Conservation (phyloP, 2,797 vertebrate species). For the Salarias fasciatus region DNA sequence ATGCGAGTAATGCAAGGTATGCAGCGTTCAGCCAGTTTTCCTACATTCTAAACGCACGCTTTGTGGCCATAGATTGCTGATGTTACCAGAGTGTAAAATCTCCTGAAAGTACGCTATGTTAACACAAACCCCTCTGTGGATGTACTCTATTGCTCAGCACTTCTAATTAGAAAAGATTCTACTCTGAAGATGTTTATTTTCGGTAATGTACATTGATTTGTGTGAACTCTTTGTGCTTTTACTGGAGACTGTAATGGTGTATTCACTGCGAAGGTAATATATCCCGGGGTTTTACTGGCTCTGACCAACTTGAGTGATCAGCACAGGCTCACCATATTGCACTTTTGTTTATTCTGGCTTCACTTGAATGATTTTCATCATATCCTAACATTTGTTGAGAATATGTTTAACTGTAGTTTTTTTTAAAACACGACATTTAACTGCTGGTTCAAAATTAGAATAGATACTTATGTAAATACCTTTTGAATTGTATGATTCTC, state of each 20-base stretch:
- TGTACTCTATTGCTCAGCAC: conserved; percentile 21
- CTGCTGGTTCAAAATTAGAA: neutral
- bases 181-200: conserved; percentile 67
- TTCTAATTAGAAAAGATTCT: conserved; percentile 10
- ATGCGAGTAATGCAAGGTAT: conserved; percentile 48
- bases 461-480: too few relatives aligned
- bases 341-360: neutral
- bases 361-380: neutral
- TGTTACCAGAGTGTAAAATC: conserved; percentile 19
- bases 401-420: neutral
- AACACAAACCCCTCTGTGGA: conserved; percentile 43
- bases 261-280: neutral
- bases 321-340: neutral
- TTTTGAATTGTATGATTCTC: neutral
- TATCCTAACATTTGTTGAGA: neutral
- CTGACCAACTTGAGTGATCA: conserved; percentile 10
- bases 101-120: conserved; percentile 18
- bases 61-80: conserved; percentile 23
- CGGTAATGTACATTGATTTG: conserved; percentile 40
- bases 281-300: conserved; percentile 5
- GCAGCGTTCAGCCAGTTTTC: conserved; percentile 58
- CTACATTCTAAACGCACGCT: conserved; percentile 59
- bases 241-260: neutral
- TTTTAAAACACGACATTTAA: neutral
- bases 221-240: conserved; percentile 3